These are phyloP conservation scores for Eubucco bourcierii DNA, from an alignment of 2,113 vertebrate genomes.

Conservation along the genomic window DNA sequence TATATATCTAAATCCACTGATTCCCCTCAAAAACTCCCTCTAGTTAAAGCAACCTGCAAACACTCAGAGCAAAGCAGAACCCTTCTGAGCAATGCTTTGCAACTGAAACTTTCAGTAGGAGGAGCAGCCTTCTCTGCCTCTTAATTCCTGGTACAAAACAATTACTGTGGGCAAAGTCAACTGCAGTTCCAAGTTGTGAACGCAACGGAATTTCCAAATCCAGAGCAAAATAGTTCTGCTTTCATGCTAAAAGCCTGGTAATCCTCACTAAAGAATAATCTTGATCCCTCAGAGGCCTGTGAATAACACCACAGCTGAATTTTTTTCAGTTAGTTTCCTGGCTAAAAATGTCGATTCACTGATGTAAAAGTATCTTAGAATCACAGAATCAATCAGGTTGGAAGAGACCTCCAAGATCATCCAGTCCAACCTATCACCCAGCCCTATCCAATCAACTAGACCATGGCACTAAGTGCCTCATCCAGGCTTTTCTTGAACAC, in stretches of 20 bases:
- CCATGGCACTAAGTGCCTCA: too few relatives aligned
- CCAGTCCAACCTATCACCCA: too few relatives aligned
- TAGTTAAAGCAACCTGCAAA: background rate
- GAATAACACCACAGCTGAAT: background rate
- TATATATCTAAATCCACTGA: background rate
- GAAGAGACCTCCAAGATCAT: too few relatives aligned
- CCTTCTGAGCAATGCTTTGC: background rate
- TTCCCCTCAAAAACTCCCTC: background rate
- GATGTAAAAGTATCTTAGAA: background rate
- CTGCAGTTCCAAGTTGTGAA: fast-evolving
- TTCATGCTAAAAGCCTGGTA: background rate
- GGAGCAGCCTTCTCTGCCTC: background rate
- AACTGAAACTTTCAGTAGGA: background rate
- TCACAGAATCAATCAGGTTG: too few relatives aligned
- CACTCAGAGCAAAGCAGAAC: background rate
- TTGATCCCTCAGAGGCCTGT: background rate
- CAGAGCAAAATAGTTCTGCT: background rate
- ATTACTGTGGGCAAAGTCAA: background rate
- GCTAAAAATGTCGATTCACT: background rate
- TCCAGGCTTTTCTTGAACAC: too few relatives aligned
- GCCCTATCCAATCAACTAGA: too few relatives aligned
- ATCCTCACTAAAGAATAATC: background rate
- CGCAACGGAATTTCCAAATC: conserved; percentile 7
- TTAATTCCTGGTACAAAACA: background rate
- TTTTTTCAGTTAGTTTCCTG: background rate